Percentiles rank a stretch among this genome's conserved stretches.
These are phyloP conservation scores for Dysmachus trigonus DNA, from an alignment of 2,888 invertebrate species.

Conservation along the genomic window DNA sequence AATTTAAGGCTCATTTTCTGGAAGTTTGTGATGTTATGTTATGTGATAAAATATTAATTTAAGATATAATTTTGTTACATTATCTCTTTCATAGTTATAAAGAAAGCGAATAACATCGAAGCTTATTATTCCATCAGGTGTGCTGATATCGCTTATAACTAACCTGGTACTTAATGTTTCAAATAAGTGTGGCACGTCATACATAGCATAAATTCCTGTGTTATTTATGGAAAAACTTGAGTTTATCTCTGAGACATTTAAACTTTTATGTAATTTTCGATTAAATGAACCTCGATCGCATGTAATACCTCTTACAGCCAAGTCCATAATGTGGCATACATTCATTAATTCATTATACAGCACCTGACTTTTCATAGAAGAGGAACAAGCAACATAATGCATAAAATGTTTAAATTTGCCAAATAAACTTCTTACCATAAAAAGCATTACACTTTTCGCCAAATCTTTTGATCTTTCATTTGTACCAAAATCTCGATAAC, in stretches of 20 bases:
- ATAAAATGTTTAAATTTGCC: not conserved
- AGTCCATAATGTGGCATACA: not conserved
- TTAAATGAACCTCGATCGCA: not conserved
- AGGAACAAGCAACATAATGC: not conserved
- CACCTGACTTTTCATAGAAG: not conserved
- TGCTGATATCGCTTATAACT: not conserved
- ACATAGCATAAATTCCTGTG: not conserved
- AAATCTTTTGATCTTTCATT: not conserved
- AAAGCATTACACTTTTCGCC: not conserved
- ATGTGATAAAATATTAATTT: not conserved
- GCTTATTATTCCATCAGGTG: not conserved
- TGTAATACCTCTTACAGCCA: not conserved
- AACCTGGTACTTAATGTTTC: not conserved
- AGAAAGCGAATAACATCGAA: not conserved
- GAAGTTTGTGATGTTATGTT: not conserved
- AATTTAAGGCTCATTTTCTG: not conserved
- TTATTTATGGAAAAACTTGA: not conserved
- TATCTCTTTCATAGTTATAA: not conserved
- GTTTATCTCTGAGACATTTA: not conserved
- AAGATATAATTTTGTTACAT: not conserved
- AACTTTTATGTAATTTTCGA: not conserved
- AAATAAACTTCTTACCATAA: not conserved
- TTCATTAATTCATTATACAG: not conserved
- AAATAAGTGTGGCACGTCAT: not conserved
- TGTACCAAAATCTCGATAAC: not conserved